Percentiles rank a stretch among this genome's conserved stretches.
Evolutionary conservation across 2,888 invertebrate species (phyloP).

Genomic region (Athripsodes cinereus): DNA sequence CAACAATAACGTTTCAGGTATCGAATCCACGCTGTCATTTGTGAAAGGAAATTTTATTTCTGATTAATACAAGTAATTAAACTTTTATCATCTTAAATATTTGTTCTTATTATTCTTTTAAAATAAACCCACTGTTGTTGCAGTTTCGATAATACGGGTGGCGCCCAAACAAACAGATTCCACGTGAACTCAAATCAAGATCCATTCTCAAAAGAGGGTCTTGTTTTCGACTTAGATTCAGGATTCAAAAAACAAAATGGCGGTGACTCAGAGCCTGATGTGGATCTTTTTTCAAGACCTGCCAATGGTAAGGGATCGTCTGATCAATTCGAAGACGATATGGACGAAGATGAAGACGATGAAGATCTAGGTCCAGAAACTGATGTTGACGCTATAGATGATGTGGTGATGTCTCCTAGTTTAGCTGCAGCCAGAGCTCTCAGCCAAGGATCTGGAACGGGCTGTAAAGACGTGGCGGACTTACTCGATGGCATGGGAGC

Average conservation of each 20-base stretch:
- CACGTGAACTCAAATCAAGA: constrained; percentile 33
- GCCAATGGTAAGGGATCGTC: constrained; percentile 30
- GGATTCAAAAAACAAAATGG: constrained; percentile 30
- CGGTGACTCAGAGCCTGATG: constrained; percentile 11
- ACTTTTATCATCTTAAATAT: too few species aligned
- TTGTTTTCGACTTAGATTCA: constrained; percentile 28
- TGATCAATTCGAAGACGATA: constrained; percentile 50
- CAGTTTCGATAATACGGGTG: constrained; percentile 22
- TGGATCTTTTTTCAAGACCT: constrained; percentile 12
- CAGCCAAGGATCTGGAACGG: constrained; percentile 31
- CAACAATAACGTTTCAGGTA: neutral
- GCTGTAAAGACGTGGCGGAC: neutral
- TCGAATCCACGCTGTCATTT: too few species aligned
- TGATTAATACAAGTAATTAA: too few species aligned
- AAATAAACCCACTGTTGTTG: neutral
- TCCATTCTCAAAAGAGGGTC: constrained; percentile 23
- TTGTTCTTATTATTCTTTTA: neutral
- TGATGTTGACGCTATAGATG: constrained; percentile 63
- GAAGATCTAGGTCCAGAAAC: constrained; percentile 72
- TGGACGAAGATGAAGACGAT: constrained; percentile 51
- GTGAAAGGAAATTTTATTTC: too few species aligned
- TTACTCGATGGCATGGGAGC: constrained; percentile 26
- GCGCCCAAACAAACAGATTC: constrained; percentile 37
- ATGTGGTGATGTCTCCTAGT: constrained; percentile 38
- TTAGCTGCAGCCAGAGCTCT: constrained; percentile 34